Conservation (phyloP, 2,113 vertebrate genomes). For the Sitta europaea region DNA sequence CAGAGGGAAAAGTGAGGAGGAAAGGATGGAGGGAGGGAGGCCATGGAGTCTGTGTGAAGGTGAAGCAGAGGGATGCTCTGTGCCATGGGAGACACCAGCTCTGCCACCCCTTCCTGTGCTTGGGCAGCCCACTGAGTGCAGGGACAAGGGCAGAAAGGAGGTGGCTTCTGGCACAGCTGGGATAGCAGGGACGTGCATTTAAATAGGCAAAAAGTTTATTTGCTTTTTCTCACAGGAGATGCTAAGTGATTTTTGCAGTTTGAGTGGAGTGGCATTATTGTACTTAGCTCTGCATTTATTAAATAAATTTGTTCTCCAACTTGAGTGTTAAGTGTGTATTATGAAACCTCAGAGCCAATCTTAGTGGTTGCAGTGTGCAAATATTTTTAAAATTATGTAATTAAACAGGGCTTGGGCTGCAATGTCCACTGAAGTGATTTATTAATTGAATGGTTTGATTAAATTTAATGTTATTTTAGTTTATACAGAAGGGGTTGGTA, state of each 20-base stretch:
- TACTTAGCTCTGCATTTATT: constrained; percentile 78
- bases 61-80: not conserved
- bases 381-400: constrained; percentile 81
- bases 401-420: constrained; percentile 71
- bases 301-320: constrained; percentile 80
- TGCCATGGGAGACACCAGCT: fast-evolving
- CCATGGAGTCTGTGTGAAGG: fast-evolving
- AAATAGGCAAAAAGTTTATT: constrained; percentile 67
- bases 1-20: not conserved
- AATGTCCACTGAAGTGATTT: constrained; percentile 75
- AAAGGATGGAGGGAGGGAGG: not conserved
- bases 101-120: fast-evolving
- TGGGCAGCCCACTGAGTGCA: not conserved
- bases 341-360: constrained; percentile 74
- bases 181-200: not conserved
- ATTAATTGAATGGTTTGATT: constrained; percentile 79
- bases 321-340: constrained; percentile 78
- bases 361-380: constrained; percentile 73
- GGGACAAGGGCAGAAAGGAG: not conserved
- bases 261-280: constrained; percentile 71
- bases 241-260: constrained; percentile 75
- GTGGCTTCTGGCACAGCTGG: not conserved
- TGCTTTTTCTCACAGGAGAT: constrained; percentile 65
- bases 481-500: constrained; percentile 61
- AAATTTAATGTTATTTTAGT: constrained; percentile 75